phyloP scores from a whole-genome alignment of 1,140 invertebrate species.

The Drosophila subpulchrella region DNA sequence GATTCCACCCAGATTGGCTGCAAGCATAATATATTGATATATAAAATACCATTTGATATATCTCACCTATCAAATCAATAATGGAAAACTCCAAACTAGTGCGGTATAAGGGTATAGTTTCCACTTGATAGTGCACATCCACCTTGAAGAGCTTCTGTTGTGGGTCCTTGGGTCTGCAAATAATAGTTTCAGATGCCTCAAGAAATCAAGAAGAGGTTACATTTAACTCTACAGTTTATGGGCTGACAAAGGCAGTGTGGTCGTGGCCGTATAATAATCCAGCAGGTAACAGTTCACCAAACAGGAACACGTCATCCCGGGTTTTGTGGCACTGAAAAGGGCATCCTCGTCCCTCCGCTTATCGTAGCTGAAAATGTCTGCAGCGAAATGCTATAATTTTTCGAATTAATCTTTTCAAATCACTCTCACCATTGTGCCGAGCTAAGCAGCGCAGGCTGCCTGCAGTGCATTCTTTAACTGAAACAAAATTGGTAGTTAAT shows the following conservation, averaged over 20 bases:
- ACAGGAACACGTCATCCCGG: constrained; percentile 76
- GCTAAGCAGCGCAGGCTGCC: constrained; percentile 62
- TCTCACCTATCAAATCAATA: constrained; percentile 69
- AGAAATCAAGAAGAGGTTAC: not conserved
- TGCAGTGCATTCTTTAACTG: constrained; percentile 60
- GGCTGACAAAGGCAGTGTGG: constrained; percentile 60
- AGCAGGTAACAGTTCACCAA: constrained; percentile 70
- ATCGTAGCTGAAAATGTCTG: constrained; percentile 78
- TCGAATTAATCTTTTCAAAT: not conserved
- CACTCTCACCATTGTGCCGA: constrained; percentile 62
- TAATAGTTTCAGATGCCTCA: not conserved
- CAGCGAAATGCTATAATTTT: not conserved
- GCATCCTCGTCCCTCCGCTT: constrained; percentile 70
- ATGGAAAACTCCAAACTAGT: constrained; percentile 70
- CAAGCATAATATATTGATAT: not conserved
- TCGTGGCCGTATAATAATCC: constrained; percentile 65
- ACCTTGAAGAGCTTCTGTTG: constrained; percentile 54
- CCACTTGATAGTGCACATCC: constrained; percentile 79
- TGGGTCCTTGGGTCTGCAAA: constrained; percentile 22
- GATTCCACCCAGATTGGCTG: constrained; percentile 82
- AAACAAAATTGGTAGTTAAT: not conserved
- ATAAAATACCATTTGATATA: no score
- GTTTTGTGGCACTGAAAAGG: constrained; percentile 68
- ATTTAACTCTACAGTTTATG: constrained; percentile 17
- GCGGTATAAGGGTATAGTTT: constrained; percentile 62